Evolutionary conservation across 1,140 invertebrate genomes (phyloP).

Genomic region (Meloidogyne chitwoodi): DNA sequence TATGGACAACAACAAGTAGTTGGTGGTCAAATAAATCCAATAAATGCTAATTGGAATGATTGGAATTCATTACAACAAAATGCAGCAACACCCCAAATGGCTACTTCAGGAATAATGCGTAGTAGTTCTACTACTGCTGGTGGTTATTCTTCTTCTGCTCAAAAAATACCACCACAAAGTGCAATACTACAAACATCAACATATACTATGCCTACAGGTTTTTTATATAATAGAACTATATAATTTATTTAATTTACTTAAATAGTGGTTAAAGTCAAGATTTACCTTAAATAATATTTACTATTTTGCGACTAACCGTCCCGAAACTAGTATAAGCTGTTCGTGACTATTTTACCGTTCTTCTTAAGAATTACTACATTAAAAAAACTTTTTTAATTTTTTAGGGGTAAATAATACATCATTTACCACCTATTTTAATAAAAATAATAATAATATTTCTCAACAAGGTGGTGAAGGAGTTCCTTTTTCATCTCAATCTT

Average conservation of each 20-base stretch:
- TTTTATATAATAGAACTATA: not conserved
- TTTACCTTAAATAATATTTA: no score
- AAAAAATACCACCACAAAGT: not conserved
- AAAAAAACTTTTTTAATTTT: not conserved
- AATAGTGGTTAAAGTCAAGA: no score
- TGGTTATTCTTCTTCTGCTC: not conserved
- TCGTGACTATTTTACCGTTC: no score
- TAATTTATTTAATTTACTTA: no score
- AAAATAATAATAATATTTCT: not conserved
- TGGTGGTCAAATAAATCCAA: not conserved
- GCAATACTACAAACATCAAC: not conserved
- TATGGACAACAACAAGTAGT: not conserved
- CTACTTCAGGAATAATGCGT: not conserved
- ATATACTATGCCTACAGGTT: not conserved
- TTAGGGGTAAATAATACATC: not conserved
- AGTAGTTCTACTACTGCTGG: not conserved
- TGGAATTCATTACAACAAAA: not conserved
- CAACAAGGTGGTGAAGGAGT: not conserved
- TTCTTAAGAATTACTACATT: no score
- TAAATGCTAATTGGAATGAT: slow-evolving; percentile 3
- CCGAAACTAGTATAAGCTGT: no score
- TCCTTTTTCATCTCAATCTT: not conserved
- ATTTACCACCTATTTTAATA: not conserved
- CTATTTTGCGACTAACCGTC: no score
- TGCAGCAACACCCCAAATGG: not conserved